These are phyloP conservation scores for Mormyrops boulengeri DNA, from an alignment of 2,797 vertebrate genomes.

Conservation along the genomic window DNA sequence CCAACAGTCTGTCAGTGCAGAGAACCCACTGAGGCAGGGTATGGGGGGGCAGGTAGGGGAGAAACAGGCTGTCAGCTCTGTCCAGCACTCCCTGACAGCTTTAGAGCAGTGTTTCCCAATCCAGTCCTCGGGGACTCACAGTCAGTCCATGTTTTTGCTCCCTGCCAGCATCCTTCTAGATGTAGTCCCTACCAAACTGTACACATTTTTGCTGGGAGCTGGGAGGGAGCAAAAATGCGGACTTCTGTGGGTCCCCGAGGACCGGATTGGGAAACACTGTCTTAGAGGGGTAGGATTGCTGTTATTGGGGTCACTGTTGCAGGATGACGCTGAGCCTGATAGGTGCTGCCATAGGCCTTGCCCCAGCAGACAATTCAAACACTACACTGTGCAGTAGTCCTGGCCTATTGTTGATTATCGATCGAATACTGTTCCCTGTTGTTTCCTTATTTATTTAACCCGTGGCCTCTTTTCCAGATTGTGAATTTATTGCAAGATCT, in stretches of 20 bases:
- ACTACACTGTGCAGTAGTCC: background rate
- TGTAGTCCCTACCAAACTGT: background rate
- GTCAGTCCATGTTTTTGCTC: background rate
- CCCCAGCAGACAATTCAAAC: background rate
- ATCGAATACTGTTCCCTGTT: background rate
- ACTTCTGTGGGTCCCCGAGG: background rate
- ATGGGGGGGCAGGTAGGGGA: background rate
- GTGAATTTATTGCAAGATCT: background rate
- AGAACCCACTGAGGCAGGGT: background rate
- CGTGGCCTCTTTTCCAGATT: background rate
- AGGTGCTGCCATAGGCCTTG: background rate
- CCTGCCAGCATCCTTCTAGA: background rate
- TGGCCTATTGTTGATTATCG: background rate
- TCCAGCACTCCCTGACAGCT: background rate
- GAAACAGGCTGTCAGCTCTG: background rate
- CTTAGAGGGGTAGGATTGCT: background rate
- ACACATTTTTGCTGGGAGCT: background rate
- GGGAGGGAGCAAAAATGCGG: background rate
- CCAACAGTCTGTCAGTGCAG: background rate
- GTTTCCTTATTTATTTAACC: slow-evolving; percentile 1
- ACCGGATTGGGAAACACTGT: background rate
- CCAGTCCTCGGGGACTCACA: background rate
- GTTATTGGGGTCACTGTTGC: background rate
- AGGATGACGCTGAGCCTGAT: background rate
- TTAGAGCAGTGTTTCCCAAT: background rate